These are phyloP conservation scores for Dione juno DNA, from an alignment of 2,888 invertebrate species.

Conservation along the genomic window DNA sequence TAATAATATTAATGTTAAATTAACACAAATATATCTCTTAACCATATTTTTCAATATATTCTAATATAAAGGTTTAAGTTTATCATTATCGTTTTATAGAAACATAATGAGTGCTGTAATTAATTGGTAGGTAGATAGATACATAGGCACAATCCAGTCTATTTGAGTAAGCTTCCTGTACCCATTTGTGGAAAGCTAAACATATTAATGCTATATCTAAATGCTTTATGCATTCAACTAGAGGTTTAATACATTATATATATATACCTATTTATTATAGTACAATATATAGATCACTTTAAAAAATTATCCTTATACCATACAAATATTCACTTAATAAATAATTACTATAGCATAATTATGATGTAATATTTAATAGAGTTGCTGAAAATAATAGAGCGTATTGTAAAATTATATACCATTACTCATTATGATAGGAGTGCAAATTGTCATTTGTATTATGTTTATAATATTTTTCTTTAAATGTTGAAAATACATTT, in stretches of 20 bases:
- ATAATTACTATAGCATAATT: background rate
- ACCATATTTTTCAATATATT: background rate
- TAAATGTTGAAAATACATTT: no score
- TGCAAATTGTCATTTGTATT: no score
- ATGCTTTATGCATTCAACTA: constrained; percentile 1
- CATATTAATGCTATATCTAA: constrained; percentile 4
- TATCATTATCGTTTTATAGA: background rate
- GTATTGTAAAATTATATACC: background rate
- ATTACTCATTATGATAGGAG: no score
- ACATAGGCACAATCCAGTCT: constrained; percentile 43
- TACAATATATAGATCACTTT: background rate
- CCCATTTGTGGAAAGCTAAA: constrained; percentile 8
- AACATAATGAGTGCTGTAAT: constrained; percentile 28
- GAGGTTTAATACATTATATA: background rate
- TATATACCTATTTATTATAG: background rate
- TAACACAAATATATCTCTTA: constrained; percentile 21
- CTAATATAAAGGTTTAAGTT: constrained; percentile 14
- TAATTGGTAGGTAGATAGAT: constrained; percentile 34
- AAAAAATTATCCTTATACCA: background rate
- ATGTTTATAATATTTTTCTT: no score
- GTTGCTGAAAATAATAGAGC: background rate
- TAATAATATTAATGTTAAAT: constrained; percentile 14
- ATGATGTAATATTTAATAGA: background rate
- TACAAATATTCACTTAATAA: background rate
- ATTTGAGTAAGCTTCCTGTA: constrained; percentile 40